Percentiles rank a stretch among this genome's conserved stretches.
Evolutionary conservation across 2,113 vertebrate genomes (phyloP).

Genomic region (Nanorana parkeri): DNA sequence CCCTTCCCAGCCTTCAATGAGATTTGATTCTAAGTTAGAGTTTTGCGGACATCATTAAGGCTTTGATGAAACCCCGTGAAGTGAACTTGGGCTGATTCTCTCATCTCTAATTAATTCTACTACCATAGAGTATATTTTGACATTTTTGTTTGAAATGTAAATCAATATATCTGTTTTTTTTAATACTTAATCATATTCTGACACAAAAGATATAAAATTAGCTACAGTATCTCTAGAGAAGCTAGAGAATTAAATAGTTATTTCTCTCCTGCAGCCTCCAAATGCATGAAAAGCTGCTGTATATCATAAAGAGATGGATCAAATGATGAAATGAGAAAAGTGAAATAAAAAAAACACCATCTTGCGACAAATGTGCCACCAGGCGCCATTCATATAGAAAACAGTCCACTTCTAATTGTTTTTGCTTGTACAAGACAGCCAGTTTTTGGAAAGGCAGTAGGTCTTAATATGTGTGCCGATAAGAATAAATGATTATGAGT

Average conservation of each 20-base stretch:
- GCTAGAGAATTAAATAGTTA: background rate
- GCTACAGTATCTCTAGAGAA: conserved; percentile 3
- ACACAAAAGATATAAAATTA: conserved; percentile 43
- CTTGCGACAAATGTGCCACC: conserved; percentile 13
- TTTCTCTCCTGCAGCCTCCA: background rate
- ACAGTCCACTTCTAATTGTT: conserved; percentile 8
- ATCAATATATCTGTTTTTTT: background rate
- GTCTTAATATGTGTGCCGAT: background rate
- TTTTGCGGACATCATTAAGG: too few species aligned
- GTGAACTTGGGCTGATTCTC: too few species aligned
- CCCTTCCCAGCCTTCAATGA: too few species aligned
- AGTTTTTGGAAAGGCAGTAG: conserved; percentile 25
- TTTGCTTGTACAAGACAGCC: background rate
- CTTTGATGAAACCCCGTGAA: too few species aligned
- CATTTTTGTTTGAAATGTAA: background rate
- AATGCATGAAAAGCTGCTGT: conserved; percentile 5
- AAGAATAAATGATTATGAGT: background rate
- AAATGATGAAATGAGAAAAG: conserved; percentile 22
- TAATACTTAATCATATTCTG: conserved; percentile 22
- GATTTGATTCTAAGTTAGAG: too few species aligned
- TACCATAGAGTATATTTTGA: background rate
- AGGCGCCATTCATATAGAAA: conserved; percentile 1
- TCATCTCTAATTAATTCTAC: background rate
- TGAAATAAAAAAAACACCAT: background rate
- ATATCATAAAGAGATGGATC: conserved; percentile 22